phyloP scores from a whole-genome alignment of 2,888 invertebrate species.

The Drosophila sordidula region DNA sequence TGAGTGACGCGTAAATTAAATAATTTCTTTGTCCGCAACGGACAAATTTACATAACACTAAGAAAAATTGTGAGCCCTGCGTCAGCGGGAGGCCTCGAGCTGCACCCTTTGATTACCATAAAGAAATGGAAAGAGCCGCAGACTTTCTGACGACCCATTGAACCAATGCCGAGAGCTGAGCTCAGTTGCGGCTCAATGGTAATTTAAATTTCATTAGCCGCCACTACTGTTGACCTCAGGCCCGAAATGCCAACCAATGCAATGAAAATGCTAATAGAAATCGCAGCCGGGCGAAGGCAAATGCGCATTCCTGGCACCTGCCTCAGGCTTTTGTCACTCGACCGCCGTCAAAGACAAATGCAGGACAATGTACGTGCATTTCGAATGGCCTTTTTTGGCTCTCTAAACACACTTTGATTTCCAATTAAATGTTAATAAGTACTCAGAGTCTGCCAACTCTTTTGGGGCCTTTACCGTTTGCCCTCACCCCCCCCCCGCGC shows the following conservation, averaged over 20 bases:
- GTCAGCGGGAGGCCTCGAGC: slow-evolving; percentile 56
- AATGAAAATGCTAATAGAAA: slow-evolving; percentile 41
- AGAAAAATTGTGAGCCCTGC: slow-evolving; percentile 49
- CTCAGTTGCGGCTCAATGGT: slow-evolving; percentile 31
- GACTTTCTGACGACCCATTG: slow-evolving; percentile 70
- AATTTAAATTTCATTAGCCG: slow-evolving; percentile 63
- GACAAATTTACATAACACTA: slow-evolving; percentile 67
- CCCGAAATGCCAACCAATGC: slow-evolving; percentile 13
- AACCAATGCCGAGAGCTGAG: slow-evolving; percentile 38
- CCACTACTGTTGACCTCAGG: slow-evolving; percentile 20
- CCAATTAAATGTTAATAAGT: slow-evolving; percentile 76
- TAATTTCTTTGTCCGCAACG: slow-evolving; percentile 70
- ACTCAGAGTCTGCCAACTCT: slow-evolving; percentile 52
- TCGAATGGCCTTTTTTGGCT: slow-evolving; percentile 48
- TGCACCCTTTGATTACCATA: slow-evolving; percentile 55
- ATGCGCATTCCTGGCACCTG: slow-evolving; percentile 54
- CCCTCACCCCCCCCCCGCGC: slow-evolving; percentile 13
- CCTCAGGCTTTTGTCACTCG: slow-evolving; percentile 15
- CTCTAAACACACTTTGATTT: slow-evolving; percentile 64
- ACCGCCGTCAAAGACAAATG: slow-evolving; percentile 41
- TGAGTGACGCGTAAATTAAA: slow-evolving; percentile 72
- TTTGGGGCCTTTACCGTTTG: slow-evolving; percentile 39
- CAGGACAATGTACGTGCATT: slow-evolving; percentile 58
- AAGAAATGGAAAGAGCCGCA: slow-evolving; percentile 31
- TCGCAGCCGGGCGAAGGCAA: slow-evolving; percentile 35